Conservation (phyloP, 1,140 invertebrate genomes). For the Aphaenogaster rudis region DNA sequence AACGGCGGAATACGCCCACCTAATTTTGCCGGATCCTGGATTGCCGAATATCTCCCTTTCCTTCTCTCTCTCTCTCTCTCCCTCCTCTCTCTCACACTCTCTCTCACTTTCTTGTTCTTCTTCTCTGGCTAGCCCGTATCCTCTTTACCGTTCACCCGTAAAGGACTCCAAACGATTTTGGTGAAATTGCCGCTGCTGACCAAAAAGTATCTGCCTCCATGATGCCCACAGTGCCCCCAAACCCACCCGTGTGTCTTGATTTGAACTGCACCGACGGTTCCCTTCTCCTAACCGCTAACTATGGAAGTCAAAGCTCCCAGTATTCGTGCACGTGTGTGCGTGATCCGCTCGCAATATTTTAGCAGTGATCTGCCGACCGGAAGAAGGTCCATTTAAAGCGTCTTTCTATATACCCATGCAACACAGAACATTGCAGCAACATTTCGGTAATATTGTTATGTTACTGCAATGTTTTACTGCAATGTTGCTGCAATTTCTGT, state of each 20-base stretch:
- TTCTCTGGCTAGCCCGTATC: not conserved
- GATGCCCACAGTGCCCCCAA: constrained; percentile 36
- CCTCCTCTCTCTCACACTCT: not conserved
- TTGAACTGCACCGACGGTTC: constrained; percentile 46
- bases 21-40: constrained; percentile 63
- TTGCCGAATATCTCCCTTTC: constrained; percentile 63
- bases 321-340: not conserved
- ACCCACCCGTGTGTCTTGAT: constrained; percentile 26
- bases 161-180: constrained; percentile 67
- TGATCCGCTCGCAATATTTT: constrained; percentile 1
- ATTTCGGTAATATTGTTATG: no score
- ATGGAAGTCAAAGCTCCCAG: not conserved
- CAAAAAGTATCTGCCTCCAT: constrained; percentile 62
- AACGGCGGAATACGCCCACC: constrained; percentile 65
- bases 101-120: not conserved
- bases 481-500: no score
- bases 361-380: not conserved
- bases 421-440: no score
- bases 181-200: constrained; percentile 70
- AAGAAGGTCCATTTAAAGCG: not conserved
- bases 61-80: constrained; percentile 16
- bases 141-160: constrained; percentile 30
- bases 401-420: not conserved
- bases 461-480: no score
- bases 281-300: constrained; percentile 41